Evolutionary conservation across 2,888 invertebrate species (phyloP).

Genomic region (Deladenus siricidicola): DNA sequence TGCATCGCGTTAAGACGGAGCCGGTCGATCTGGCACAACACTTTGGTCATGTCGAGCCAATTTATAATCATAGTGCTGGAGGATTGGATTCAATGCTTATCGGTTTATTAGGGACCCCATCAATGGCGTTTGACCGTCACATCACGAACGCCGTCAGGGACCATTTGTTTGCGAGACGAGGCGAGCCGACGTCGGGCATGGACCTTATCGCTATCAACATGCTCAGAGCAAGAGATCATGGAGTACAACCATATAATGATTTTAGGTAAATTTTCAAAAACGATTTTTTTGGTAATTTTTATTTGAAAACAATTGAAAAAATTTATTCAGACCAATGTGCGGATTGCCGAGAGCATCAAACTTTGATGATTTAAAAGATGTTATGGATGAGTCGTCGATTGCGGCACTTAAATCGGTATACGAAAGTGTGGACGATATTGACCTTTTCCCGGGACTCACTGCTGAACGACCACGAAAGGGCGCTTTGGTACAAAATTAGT

Average conservation of each 20-base stretch:
- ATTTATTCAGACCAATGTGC: slow-evolving; percentile 68
- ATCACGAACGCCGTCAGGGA: slow-evolving; percentile 37
- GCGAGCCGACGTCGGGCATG: slow-evolving; percentile 81
- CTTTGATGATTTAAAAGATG: slow-evolving; percentile 72
- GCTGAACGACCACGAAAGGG: slow-evolving; percentile 27
- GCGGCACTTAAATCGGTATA: slow-evolving; percentile 43
- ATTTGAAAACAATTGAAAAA: too few relatives aligned
- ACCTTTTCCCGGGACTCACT: slow-evolving; percentile 74
- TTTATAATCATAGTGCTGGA: slow-evolving; percentile 36
- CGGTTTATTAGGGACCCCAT: slow-evolving; percentile 52
- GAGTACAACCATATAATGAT: slow-evolving; percentile 69
- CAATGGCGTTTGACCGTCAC: slow-evolving; percentile 52
- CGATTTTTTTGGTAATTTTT: not conserved
- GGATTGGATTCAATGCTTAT: slow-evolving; percentile 51
- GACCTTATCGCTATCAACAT: slow-evolving; percentile 82
- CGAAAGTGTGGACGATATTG: slow-evolving; percentile 78
- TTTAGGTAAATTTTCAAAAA: slow-evolving; percentile 57
- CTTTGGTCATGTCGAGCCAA: slow-evolving; percentile 49
- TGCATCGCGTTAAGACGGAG: slow-evolving; percentile 38
- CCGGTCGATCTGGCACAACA: slow-evolving; percentile 48
- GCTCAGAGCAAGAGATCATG: slow-evolving; percentile 77
- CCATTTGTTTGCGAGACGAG: slow-evolving; percentile 59
- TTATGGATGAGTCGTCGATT: slow-evolving; percentile 64
- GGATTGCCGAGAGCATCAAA: slow-evolving; percentile 71
- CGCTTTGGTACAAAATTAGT: slow-evolving; percentile 16